Percentiles rank a stretch among this genome's conserved stretches.
These are phyloP conservation scores for Tenodera sinensis DNA, from an alignment of 2,888 invertebrate species.

Conservation along the genomic window DNA sequence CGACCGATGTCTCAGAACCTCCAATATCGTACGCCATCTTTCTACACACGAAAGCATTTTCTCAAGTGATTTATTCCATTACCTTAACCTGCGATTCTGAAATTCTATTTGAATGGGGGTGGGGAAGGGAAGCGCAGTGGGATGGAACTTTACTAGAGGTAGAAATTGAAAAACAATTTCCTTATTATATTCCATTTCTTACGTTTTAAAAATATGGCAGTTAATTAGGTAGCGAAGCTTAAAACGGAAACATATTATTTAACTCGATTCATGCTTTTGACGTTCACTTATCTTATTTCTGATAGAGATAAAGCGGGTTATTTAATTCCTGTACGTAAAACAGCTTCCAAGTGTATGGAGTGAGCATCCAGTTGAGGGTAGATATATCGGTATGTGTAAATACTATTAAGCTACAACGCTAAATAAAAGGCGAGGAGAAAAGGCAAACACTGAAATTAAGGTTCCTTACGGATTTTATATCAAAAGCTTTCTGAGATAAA, in stretches of 20 bases:
- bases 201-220: not conserved
- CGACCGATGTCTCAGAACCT: too few relatives aligned
- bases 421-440: too few relatives aligned
- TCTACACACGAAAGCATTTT: not conserved
- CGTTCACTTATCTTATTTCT: too few relatives aligned
- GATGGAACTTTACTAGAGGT: not conserved
- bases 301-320: not conserved
- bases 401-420: too few relatives aligned
- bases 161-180: not conserved
- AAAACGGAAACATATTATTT: not conserved
- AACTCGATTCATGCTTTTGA: not conserved
- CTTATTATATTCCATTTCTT: not conserved
- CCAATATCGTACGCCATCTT: not conserved
- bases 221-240: not conserved
- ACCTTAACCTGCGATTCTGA: not conserved
- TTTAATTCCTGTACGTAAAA: not conserved
- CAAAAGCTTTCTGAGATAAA: too few relatives aligned
- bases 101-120: not conserved
- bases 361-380: too few relatives aligned
- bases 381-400: too few relatives aligned
- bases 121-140: not conserved
- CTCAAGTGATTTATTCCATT: not conserved
- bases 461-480: too few relatives aligned
- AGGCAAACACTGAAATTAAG: too few relatives aligned
- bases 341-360: not conserved